Evolutionary conservation across 2,113 vertebrate species (phyloP).

Genomic region (Cervus canadensis): DNA sequence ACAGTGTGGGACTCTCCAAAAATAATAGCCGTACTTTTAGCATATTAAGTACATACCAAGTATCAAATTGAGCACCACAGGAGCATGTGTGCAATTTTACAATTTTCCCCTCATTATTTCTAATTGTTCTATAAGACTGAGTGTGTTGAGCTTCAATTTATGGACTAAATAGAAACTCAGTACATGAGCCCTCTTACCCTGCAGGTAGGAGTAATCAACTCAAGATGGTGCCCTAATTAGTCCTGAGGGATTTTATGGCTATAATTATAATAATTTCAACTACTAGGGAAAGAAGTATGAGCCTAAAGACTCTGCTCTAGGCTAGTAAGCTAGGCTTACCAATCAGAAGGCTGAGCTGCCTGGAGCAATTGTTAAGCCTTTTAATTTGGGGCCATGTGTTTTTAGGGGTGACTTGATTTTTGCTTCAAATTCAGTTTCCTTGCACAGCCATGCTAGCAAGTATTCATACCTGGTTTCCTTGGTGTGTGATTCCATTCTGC

Average conservation of each 20-base stretch:
- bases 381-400: neutral
- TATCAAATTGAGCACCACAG: conserved; percentile 23
- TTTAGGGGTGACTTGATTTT: conserved; percentile 16
- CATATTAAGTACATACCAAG: conserved; percentile 58
- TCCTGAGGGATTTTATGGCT: conserved; percentile 52
- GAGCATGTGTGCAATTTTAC: conserved; percentile 54
- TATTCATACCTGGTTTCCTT: neutral
- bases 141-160: conserved; percentile 35
- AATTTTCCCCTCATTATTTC: conserved; percentile 65
- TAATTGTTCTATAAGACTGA: conserved; percentile 62
- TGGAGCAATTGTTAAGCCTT: neutral
- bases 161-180: conserved; percentile 22
- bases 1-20: neutral
- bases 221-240: conserved; percentile 57
- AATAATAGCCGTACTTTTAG: conserved; percentile 29
- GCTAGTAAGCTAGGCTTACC: neutral
- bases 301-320: neutral
- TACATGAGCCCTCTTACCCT: neutral
- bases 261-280: conserved; percentile 57
- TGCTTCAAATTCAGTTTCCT: neutral
- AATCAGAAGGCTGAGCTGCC: neutral
- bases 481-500: neutral
- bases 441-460: neutral
- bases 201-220: conserved; percentile 55
- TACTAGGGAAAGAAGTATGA: conserved; percentile 11